Percentiles rank a stretch among this genome's conserved stretches.
phyloP scores from a whole-genome alignment of 1,140 invertebrate genomes.

The Rhysida immarginata region DNA sequence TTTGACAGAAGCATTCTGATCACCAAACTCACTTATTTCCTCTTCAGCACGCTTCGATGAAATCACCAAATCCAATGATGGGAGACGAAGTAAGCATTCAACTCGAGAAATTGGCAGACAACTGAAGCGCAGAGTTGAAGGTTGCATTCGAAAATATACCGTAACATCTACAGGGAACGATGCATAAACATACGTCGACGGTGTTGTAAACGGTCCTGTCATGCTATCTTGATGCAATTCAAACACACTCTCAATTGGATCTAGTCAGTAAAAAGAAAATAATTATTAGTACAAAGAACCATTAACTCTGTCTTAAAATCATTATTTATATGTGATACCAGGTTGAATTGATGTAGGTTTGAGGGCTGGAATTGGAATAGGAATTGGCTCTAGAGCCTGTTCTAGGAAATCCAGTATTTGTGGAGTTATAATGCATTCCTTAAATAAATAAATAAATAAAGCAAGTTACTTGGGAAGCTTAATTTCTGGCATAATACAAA shows the following conservation, averaged over 20 bases:
- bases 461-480: neutral
- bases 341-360: neutral
- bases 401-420: slow-evolving; percentile 88
- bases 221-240: slow-evolving; percentile 27
- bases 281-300: too few relatives aligned
- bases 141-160: slow-evolving; percentile 96
- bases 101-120: slow-evolving; percentile 89
- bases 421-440: slow-evolving; percentile 81
- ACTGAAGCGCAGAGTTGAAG: slow-evolving; percentile 86
- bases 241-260: slow-evolving; percentile 16
- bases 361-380: slow-evolving; percentile 8
- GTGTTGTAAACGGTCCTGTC: slow-evolving; percentile 22
- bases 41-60: slow-evolving; percentile 74
- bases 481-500: neutral
- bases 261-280: neutral
- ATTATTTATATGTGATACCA: neutral
- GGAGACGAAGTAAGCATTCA: slow-evolving; percentile 89
- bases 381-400: slow-evolving; percentile 81
- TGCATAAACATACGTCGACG: slow-evolving; percentile 39
- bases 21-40: slow-evolving; percentile 43
- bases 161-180: slow-evolving; percentile 97
- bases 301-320: neutral
- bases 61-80: slow-evolving; percentile 83
- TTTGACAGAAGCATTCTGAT: slow-evolving; percentile 16
- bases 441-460: neutral